A percentile compares a stretch with the other conserved stretches of the same genome.
These are phyloP conservation scores for Octonoba sinensis DNA, from an alignment of 2,888 invertebrate species.

Conservation along the genomic window DNA sequence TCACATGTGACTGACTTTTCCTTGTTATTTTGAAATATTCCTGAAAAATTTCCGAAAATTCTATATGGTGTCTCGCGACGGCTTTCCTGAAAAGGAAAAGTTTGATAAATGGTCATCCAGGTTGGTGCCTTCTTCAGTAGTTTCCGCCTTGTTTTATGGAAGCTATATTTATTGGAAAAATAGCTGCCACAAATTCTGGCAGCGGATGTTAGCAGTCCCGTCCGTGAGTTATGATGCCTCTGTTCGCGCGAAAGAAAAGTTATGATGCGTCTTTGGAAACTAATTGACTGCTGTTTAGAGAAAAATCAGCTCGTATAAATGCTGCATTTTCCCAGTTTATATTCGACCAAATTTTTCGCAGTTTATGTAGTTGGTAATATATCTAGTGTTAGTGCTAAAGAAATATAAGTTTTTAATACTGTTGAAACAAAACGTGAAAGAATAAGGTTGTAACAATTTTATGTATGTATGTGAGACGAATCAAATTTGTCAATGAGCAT, in stretches of 20 bases:
- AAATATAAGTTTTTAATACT: no score
- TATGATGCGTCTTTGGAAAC: slow-evolving; percentile 12
- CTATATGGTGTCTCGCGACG: not conserved
- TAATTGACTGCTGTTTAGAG: slow-evolving; percentile 5
- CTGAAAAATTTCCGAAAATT: not conserved
- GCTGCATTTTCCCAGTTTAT: no score
- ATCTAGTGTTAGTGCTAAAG: no score
- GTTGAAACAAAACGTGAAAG: no score
- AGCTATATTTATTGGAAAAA: slow-evolving; percentile 58
- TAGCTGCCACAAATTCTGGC: slow-evolving; percentile 47
- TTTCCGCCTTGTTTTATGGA: slow-evolving; percentile 53
- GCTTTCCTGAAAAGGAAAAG: not conserved
- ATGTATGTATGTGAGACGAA: no score
- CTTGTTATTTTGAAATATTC: not conserved
- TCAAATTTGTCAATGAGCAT: no score
- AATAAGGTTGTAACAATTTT: no score
- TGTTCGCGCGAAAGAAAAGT: not conserved
- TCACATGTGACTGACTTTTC: not conserved
- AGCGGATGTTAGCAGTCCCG: slow-evolving; percentile 1
- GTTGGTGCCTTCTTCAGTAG: slow-evolving; percentile 3
- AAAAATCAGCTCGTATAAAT: no score
- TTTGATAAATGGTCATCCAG: slow-evolving; percentile 40
- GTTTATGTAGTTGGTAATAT: no score
- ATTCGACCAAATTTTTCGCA: no score
- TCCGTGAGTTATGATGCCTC: slow-evolving; percentile 28